Conservation (phyloP, 1,140 invertebrate genomes). For the Drosophila lowei region DNA sequence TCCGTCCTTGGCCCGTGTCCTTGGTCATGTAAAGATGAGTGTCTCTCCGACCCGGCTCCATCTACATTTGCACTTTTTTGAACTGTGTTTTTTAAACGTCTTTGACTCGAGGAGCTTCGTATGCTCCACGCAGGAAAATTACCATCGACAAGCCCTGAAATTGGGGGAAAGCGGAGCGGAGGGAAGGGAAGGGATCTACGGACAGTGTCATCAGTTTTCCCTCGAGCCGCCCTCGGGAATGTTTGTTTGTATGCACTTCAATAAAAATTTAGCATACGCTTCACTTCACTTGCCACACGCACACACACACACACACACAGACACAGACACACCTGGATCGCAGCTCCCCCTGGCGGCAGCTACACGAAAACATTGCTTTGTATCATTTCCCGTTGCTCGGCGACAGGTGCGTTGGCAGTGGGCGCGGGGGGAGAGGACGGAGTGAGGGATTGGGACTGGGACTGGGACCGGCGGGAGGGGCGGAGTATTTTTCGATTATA, state of each 20-base stretch:
- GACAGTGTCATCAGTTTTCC: slow-evolving; percentile 51
- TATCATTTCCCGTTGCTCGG: slow-evolving; percentile 61
- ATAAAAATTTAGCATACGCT: slow-evolving; percentile 78
- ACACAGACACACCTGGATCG: slow-evolving; percentile 55
- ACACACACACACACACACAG: slow-evolving; percentile 10
- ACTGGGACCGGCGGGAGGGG: background rate
- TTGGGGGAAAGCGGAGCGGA: background rate
- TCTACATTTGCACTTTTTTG: slow-evolving; percentile 28
- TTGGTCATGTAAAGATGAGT: slow-evolving; percentile 11
- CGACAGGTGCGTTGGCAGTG: too few relatives aligned
- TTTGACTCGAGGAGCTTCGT: slow-evolving; percentile 21
- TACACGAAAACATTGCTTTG: slow-evolving; percentile 70
- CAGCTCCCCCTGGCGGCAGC: slow-evolving; percentile 47
- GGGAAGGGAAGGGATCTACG: slow-evolving; percentile 13
- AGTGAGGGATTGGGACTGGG: background rate
- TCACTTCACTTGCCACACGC: slow-evolving; percentile 69
- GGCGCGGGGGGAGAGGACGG: background rate
- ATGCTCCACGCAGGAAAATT: slow-evolving; percentile 50
- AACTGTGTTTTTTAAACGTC: slow-evolving; percentile 55
- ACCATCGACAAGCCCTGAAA: slow-evolving; percentile 37
- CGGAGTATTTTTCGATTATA: slow-evolving; percentile 56
- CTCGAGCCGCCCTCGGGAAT: slow-evolving; percentile 50
- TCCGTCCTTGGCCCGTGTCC: slow-evolving; percentile 4
- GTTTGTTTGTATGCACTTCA: slow-evolving; percentile 77
- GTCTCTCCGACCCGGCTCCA: background rate